Base-by-base conservation (phyloP, 2,888 invertebrate species). In the Nomada ruficornis region DNA sequence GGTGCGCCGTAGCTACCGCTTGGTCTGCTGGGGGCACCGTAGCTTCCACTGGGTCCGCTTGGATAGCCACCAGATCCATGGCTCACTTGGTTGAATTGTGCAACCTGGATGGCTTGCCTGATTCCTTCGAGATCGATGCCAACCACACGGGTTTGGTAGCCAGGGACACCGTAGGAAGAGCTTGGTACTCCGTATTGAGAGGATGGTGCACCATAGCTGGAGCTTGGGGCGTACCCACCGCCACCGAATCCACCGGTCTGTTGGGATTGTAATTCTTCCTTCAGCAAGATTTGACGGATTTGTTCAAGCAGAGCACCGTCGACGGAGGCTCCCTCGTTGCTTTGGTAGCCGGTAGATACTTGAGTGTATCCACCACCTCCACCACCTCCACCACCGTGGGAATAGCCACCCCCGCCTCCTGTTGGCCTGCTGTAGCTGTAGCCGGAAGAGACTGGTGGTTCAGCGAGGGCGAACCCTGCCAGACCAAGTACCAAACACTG, bases 71-170 rank as follows among this genome's bases (percentile, higher is more conserved):
- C 94, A 88, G 94, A 90, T 80, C 95, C 95, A 89, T 95, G 94
- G 94, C 95, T 94, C 85, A 95, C 94, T 94, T 97, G 97, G 89
- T 96, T 95, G 95, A 96, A 97, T 92, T 98, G 97, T 60, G 98
- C 98, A 85, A 98, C 97, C 94, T 98, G 97, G 94, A 98, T 97
- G 89, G 97, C 97, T 91, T 97, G 97, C 91, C 97, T 97, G 91
- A 97, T 97, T 85, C 97, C 97, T 91, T 97, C 98, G 85, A 98
- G 96, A 94, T 97, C 96, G 94, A 98, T 96, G 87, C 97, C 98
- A 88, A 97, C 97, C 75, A 98, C 97, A 89, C 96, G 96, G 86
- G 95, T 94, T 83, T 94, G 93, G 82, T 91, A 92, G 91, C 94
- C 94, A 91, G 94, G 96, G 85, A 95, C 96, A 83, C 96, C 96